Conservation (phyloP, 2,888 invertebrate species). For the Aspidiotus rigidus region DNA sequence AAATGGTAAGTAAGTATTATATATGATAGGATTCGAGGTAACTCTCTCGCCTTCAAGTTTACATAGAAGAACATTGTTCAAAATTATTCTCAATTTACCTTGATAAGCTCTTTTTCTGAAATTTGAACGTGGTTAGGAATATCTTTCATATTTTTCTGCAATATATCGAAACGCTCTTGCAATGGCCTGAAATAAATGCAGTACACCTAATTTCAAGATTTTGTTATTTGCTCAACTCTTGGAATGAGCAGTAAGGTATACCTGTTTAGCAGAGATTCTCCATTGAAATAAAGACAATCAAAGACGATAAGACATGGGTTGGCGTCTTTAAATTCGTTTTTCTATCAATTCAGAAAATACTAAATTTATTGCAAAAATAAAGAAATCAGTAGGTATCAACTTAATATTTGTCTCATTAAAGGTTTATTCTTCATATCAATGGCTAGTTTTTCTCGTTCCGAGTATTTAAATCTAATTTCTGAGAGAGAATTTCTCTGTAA, state of each 20-base stretch:
- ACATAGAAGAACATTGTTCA: not conserved
- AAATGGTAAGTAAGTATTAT: no score
- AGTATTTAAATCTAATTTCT: no score
- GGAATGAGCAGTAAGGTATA: constrained; percentile 35
- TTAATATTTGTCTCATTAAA: no score
- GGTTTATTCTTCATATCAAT: no score
- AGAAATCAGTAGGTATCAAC: no score
- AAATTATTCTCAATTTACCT: constrained; percentile 41
- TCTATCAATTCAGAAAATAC: constrained; percentile 45
- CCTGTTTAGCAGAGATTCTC: constrained; percentile 60
- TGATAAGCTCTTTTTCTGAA: constrained; percentile 71
- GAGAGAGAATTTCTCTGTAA: no score
- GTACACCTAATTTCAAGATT: no score
- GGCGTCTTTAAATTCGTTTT: constrained; percentile 73
- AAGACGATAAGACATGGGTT: constrained; percentile 87
- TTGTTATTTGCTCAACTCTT: no score
- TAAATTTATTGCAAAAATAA: no score
- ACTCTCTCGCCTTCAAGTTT: no score
- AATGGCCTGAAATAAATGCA: constrained; percentile 55
- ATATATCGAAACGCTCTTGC: constrained; percentile 62
- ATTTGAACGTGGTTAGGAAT: constrained; percentile 76
- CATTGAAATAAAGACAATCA: constrained; percentile 87
- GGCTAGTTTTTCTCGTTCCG: no score
- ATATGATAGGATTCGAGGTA: not conserved
- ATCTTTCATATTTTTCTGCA: constrained; percentile 70